These are phyloP conservation scores for Daphoenositta chrysoptera DNA, from an alignment of 2,113 vertebrate species.

Conservation along the genomic window DNA sequence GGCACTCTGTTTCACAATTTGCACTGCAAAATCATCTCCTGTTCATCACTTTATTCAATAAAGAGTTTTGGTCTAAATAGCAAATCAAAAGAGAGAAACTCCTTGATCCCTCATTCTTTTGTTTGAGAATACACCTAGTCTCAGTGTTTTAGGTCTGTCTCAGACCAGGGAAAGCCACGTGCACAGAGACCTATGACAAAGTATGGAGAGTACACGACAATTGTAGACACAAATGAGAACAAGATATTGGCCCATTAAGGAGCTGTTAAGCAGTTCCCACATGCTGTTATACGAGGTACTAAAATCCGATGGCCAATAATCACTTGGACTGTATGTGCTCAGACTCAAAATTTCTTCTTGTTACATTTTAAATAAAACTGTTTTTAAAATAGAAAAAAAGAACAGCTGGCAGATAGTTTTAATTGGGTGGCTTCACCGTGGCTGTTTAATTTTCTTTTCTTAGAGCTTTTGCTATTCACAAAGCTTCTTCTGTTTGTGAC, in stretches of 20 bases:
- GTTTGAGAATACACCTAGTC: not conserved
- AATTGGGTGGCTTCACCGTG: not conserved
- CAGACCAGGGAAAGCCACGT: not conserved
- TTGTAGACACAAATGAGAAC: not conserved
- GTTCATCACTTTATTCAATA: not conserved
- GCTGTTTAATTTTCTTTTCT: not conserved
- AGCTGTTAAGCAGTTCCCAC: not conserved
- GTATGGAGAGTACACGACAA: rapidly evolving
- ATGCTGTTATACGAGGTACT: not conserved
- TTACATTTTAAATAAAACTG: not conserved
- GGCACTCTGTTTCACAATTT: not conserved
- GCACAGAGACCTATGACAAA: not conserved
- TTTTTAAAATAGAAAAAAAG: not conserved
- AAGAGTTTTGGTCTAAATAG: not conserved
- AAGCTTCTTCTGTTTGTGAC: not conserved
- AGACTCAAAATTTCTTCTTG: not conserved
- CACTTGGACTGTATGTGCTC: not conserved
- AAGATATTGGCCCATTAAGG: not conserved
- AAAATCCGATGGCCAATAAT: not conserved
- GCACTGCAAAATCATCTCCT: not conserved
- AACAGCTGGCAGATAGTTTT: not conserved
- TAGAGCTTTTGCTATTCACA: not conserved
- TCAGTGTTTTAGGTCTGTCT: not conserved
- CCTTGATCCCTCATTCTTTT: not conserved
- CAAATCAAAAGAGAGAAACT: not conserved